These are phyloP conservation scores for Colostygia pectinataria DNA, from an alignment of 2,888 invertebrate species.

Conservation along the genomic window DNA sequence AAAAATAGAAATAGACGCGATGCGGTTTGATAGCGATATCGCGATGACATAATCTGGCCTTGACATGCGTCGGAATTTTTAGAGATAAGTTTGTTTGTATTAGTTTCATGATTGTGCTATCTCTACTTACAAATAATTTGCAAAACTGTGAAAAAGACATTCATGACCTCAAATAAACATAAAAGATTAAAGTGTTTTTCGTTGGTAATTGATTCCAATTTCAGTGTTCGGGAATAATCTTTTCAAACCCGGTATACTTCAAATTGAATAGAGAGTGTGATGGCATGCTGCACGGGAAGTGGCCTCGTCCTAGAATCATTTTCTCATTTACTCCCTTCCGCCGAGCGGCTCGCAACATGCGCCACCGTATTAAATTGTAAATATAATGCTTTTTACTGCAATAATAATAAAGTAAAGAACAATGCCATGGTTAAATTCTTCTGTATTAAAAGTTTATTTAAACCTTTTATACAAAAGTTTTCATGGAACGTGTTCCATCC, in stretches of 20 bases:
- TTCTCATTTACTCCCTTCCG: conserved; percentile 39
- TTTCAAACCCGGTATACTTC: neutral
- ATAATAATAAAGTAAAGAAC: too few relatives aligned
- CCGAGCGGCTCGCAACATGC: conserved; percentile 29
- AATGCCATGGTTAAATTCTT: too few relatives aligned
- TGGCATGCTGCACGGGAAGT: conserved; percentile 31
- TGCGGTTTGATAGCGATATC: conserved; percentile 47
- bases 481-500: too few relatives aligned
- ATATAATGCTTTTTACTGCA: neutral
- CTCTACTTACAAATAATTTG: too few relatives aligned
- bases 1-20: conserved; percentile 51
- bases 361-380: conserved; percentile 16
- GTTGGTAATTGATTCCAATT: too few relatives aligned
- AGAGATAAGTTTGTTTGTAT: conserved; percentile 25
- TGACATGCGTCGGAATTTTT: conserved; percentile 41
- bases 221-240: too few relatives aligned
- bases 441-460: too few relatives aligned
- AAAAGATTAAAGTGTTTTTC: too few relatives aligned
- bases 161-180: too few relatives aligned
- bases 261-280: conserved; percentile 29
- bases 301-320: conserved; percentile 38
- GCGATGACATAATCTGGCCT: conserved; percentile 47
- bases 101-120: neutral
- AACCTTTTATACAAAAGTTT: too few relatives aligned
- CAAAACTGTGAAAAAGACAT: too few relatives aligned